Base-by-base conservation (phyloP, 2,797 vertebrate genomes). In the Sorex maritimensis region DNA sequence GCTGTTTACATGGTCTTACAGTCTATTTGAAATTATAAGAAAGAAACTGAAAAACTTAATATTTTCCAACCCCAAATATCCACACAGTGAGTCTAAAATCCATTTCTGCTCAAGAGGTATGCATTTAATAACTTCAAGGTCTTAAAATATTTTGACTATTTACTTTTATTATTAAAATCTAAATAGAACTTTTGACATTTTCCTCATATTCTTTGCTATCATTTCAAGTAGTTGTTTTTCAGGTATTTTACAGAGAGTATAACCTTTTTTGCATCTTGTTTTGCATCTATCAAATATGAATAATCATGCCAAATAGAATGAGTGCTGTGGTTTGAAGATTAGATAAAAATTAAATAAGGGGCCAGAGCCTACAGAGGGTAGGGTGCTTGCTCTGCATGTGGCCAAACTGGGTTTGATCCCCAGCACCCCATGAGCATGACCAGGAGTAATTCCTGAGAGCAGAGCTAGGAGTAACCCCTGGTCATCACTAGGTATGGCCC, bases 11-110 rank as follows among this genome's bases (percentile, higher is more conserved):
- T 58, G 85, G 77, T 94, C 69, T 88, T 88, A 80, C 4, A 79
- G 44, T 67, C 61, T 46, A 86, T 80, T 78, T 87, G 82, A 85
- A 30, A 19, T 81, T 72, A 58, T 26, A 92, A 78, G 63, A 81
- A 92, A 71, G n/a, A 92, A 92, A 83, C 9, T n/a, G 55, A 79
- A 77, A 84, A 92, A 65, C 30, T n/a, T 83, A 78, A n/a, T 80
- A 80, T 69, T 61, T 72, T 79, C 11, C 4, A 63, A 55, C 10
- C 26, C 0, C 23, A 69, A 0, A 69, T 80, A 69, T 80, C 68
- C 46, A 88, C 30, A 49, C 0, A 68, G 10, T 23, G 78, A n/a
- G 6, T 75, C 74, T 63, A 58, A 95, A 87, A 65, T 34, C 38
- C 38, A 92, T 46, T 86, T 95, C 91, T 67, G 26, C 87, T 86